These are phyloP conservation scores for Kryphioiulus occultus DNA, from an alignment of 2,888 invertebrate genomes.

Conservation along the genomic window DNA sequence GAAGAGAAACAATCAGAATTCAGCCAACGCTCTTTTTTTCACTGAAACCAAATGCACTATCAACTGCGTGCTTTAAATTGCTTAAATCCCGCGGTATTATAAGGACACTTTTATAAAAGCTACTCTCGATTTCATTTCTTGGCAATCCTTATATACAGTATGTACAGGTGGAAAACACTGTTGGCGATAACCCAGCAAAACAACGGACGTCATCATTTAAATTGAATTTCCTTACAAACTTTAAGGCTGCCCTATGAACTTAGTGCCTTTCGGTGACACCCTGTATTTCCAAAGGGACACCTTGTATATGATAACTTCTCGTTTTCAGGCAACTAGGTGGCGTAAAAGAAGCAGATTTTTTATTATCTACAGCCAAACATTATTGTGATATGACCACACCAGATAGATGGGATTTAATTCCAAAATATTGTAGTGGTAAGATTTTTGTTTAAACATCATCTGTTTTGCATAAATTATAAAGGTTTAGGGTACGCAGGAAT, in stretches of 20 bases:
- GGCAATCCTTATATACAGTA: too few species aligned
- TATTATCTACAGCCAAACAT: constrained; percentile 24
- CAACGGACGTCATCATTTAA: too few species aligned
- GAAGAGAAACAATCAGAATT: constrained; percentile 26
- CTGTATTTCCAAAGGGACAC: neutral
- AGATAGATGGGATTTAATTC: constrained; percentile 42
- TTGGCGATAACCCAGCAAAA: too few species aligned
- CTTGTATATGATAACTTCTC: neutral
- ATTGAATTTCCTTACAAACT: too few species aligned
- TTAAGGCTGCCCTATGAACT: too few species aligned
- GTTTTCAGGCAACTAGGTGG: constrained; percentile 44
- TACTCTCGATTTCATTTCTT: too few species aligned
- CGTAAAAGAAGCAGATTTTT: constrained; percentile 44
- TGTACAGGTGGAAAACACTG: too few species aligned
- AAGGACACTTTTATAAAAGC: too few species aligned
- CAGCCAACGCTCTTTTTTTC: neutral
- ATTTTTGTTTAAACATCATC: too few species aligned
- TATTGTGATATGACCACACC: constrained; percentile 42
- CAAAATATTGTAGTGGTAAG: constrained; percentile 41
- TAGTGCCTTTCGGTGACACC: too few species aligned
- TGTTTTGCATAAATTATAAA: too few species aligned
- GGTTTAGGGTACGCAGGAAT: too few species aligned
- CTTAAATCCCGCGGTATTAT: neutral
- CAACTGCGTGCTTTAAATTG: neutral
- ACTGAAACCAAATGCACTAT: neutral